phyloP scores from a whole-genome alignment of 2,888 invertebrate species.

The Agriopis aurantiaria region DNA sequence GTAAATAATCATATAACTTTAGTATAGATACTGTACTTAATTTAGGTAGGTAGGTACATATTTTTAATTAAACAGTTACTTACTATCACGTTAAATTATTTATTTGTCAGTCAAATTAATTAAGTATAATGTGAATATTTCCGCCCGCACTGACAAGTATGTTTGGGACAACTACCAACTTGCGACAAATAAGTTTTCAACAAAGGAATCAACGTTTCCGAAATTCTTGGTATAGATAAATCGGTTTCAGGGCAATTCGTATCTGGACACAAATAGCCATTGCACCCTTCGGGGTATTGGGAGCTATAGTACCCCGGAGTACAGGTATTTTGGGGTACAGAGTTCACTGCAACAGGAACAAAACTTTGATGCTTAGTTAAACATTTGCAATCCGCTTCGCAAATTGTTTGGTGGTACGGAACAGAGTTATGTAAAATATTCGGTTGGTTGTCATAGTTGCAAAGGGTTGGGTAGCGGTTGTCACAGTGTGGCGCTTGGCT shows the following conservation, averaged over 20 bases:
- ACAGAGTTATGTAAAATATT: conserved; percentile 20
- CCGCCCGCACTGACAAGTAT: conserved; percentile 28
- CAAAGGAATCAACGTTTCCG: conserved; percentile 39
- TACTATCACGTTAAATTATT: no score
- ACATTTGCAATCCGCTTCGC: conserved; percentile 44
- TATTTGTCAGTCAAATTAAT: no score
- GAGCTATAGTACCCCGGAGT: conserved; percentile 11
- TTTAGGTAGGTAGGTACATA: no score
- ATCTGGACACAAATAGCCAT: conserved; percentile 31
- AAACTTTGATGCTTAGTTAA: conserved; percentile 32
- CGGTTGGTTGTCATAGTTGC: conserved; percentile 27
- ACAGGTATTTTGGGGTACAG: conserved; percentile 31
- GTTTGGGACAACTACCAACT: conserved; percentile 17
- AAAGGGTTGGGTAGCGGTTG: conserved; percentile 42
- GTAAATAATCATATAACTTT: no score
- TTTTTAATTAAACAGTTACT: no score
- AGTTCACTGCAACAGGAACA: conserved; percentile 34
- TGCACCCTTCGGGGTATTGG: conserved; percentile 35
- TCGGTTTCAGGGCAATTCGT: conserved; percentile 1
- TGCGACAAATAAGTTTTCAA: conserved; percentile 40
- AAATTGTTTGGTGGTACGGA: conserved; percentile 31
- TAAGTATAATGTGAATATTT: conserved; percentile 7
- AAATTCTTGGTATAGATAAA: conserved; percentile 18
- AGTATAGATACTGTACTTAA: no score
- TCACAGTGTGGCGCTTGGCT: conserved; percentile 30